Evolutionary conservation across 2,888 invertebrate species (phyloP).

Genomic region (Lasiommata megera): DNA sequence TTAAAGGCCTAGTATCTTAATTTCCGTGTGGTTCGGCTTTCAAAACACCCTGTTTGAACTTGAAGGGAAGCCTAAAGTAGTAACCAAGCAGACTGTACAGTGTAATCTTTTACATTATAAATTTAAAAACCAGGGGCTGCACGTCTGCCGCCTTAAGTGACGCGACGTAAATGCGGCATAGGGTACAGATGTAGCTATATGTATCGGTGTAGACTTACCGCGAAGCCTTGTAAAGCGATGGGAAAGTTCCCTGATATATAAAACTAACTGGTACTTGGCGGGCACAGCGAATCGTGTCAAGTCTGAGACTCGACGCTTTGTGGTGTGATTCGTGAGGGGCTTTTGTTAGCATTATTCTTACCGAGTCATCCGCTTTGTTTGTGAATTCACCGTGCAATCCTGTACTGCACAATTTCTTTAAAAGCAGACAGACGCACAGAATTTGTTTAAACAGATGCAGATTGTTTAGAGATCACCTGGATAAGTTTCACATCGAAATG

Average conservation of each 20-base stretch:
- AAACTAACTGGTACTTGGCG: constrained; percentile 1
- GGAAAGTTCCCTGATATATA: constrained; percentile 1
- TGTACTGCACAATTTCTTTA: background rate
- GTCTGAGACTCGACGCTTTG: background rate
- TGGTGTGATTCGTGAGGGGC: constrained; percentile 5
- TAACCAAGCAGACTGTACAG: background rate
- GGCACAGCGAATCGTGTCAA: constrained; percentile 8
- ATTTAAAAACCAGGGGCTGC: background rate
- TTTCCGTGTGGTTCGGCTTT: constrained; percentile 1
- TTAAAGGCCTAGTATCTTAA: background rate
- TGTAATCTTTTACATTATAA: background rate
- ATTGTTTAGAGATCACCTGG: background rate
- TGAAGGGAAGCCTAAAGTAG: background rate
- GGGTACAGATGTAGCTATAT: background rate
- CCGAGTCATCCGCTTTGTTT: constrained; percentile 36
- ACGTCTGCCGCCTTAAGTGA: background rate
- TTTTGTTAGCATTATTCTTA: constrained; percentile 23
- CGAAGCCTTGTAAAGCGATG: constrained; percentile 5
- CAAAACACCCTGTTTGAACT: background rate
- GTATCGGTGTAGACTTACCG: background rate
- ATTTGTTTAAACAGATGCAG: background rate
- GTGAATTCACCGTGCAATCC: background rate
- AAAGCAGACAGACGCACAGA: background rate
- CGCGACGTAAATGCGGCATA: background rate
- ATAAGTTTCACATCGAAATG: no score